phyloP scores from a whole-genome alignment of 2,888 invertebrate species.

The Kryphioiulus occultus region DNA sequence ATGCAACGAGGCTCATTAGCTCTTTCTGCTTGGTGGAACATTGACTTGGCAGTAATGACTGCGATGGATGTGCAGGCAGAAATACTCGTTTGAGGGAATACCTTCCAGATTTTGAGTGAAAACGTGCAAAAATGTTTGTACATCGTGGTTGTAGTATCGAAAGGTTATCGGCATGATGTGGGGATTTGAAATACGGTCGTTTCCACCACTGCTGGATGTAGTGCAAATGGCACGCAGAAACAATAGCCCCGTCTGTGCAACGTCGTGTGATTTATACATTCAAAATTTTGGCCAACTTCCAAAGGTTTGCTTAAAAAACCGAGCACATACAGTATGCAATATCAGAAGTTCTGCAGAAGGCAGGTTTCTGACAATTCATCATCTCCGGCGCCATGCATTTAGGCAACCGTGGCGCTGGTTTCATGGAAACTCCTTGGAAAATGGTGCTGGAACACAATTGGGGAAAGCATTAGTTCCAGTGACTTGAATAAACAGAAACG shows the following conservation, averaged over 20 bases:
- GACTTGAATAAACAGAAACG: background rate
- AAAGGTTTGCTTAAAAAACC: background rate
- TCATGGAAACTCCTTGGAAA: background rate
- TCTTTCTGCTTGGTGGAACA: background rate
- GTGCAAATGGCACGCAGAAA: background rate
- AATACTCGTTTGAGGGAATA: background rate
- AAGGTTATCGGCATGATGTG: background rate
- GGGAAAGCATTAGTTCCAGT: background rate
- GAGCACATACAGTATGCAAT: background rate
- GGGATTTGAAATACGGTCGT: background rate
- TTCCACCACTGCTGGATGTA: background rate
- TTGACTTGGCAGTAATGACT: background rate
- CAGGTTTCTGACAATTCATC: conserved; percentile 12
- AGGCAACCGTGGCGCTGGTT: background rate
- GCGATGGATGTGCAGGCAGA: background rate
- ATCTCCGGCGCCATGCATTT: background rate
- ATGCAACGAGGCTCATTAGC: background rate
- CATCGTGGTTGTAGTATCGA: background rate
- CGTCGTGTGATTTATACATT: background rate
- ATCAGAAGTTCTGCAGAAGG: background rate
- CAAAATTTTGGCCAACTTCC: background rate
- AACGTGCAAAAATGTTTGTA: background rate
- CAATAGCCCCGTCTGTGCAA: background rate
- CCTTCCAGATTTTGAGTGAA: background rate
- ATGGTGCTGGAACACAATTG: background rate